Evolutionary conservation across 2,797 vertebrate species (phyloP).

Genomic region (Anguilla anguilla): DNA sequence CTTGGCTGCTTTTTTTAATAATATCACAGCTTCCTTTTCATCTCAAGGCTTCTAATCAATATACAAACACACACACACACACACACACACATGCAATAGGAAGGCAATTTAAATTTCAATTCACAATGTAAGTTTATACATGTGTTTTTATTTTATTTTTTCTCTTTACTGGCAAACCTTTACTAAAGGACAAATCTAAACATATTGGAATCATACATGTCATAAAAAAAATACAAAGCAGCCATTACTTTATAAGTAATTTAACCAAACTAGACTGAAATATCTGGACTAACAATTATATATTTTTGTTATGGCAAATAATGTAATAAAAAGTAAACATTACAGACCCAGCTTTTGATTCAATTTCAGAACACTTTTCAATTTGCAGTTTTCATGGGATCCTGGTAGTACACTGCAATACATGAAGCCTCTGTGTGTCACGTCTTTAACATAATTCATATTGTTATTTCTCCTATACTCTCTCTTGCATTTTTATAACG

Average conservation of each 20-base stretch:
- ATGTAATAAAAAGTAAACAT: neutral
- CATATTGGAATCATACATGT: neutral
- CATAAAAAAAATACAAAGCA: neutral
- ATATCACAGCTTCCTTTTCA: conserved; percentile 31
- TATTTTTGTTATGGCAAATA: neutral
- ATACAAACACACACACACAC: conserved; percentile 14
- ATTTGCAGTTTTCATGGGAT: conserved; percentile 21
- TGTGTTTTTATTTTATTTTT: conserved; percentile 7
- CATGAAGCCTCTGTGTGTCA: conserved; percentile 26
- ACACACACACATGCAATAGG: neutral
- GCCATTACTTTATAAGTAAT: neutral
- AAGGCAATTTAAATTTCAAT: conserved; percentile 56
- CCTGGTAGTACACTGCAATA: conserved; percentile 25
- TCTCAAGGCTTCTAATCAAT: conserved; percentile 30
- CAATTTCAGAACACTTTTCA: neutral
- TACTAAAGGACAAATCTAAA: conserved; percentile 8
- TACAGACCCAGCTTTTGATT: neutral
- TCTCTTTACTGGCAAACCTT: neutral
- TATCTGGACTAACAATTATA: neutral
- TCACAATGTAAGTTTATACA: neutral
- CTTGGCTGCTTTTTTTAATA: conserved; percentile 34
- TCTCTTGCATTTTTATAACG: neutral
- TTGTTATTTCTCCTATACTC: neutral
- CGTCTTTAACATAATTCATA: conserved; percentile 30
- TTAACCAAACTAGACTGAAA: conserved; percentile 8